A percentile compares a stretch with the other conserved stretches of the same genome.
phyloP scores from a whole-genome alignment of 37 sponge, comb jelly and placozoan species.

The Halisarca cf. caerulea region DNA sequence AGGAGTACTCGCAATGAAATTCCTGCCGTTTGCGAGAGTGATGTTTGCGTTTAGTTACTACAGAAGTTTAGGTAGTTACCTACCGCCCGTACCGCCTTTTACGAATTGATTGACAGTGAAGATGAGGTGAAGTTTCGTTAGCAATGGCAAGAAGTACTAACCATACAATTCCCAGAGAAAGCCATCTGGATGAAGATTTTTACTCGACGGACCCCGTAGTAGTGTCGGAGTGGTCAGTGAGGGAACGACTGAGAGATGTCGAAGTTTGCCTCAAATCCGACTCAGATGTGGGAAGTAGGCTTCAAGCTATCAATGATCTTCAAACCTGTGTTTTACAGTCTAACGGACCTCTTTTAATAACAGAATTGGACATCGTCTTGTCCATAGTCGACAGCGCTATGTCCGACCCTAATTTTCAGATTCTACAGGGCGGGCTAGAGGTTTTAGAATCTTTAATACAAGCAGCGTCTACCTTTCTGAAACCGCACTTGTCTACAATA shows the following conservation, averaged over 20 bases:
- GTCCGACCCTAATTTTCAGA: conserved; percentile 71
- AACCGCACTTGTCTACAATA: conserved; percentile 28
- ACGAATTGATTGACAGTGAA: too few relatives aligned
- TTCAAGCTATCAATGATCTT: not conserved
- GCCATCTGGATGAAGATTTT: too few relatives aligned
- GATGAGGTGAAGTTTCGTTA: too few relatives aligned
- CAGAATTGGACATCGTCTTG: conserved; percentile 15
- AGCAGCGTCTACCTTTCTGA: not conserved
- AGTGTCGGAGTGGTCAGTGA: too few relatives aligned
- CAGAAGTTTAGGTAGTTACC: too few relatives aligned
- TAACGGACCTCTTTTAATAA: too few relatives aligned
- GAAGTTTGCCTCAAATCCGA: not conserved
- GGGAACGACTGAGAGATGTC: not conserved
- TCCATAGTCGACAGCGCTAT: conserved; percentile 34
- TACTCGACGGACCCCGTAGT: too few relatives aligned
- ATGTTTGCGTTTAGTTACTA: too few relatives aligned
- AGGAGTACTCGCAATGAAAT: not conserved
- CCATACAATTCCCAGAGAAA: too few relatives aligned
- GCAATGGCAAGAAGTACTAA: too few relatives aligned
- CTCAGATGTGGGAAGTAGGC: not conserved
- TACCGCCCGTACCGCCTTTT: too few relatives aligned
- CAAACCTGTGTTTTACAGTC: not conserved
- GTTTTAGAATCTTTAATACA: conserved; percentile 31
- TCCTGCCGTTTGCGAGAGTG: not conserved
- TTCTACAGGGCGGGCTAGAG: conserved; percentile 66